Conservation (phyloP, 2,113 vertebrate species). For the Tonatia bakeri region DNA sequence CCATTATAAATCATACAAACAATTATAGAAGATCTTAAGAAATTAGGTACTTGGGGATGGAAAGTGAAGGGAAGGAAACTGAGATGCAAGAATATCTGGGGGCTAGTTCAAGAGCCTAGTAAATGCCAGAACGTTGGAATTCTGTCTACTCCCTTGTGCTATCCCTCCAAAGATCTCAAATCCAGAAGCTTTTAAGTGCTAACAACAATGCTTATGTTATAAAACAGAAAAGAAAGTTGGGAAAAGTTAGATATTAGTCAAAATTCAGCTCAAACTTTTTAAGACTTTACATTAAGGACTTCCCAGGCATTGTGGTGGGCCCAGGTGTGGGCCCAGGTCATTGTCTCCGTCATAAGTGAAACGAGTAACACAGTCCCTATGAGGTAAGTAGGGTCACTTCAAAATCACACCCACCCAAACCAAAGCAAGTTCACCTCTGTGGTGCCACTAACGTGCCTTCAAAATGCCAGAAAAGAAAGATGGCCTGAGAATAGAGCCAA, state of each 20-base stretch:
- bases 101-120: neutral
- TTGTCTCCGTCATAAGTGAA: neutral
- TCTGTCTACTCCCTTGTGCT: neutral
- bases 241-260: neutral
- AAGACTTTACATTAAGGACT: neutral
- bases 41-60: neutral
- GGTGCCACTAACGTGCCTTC: neutral
- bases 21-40: neutral
- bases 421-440: neutral
- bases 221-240: neutral
- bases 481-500: neutral
- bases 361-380: neutral
- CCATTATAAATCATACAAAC: neutral
- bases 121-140: neutral
- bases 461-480: neutral
- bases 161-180: neutral
- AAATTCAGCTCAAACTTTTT: neutral
- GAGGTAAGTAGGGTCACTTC: neutral
- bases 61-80: neutral
- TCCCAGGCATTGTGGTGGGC: neutral
- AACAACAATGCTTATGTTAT: neutral
- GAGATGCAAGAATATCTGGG: neutral
- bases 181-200: neutral
- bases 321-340: neutral
- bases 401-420: neutral